Conservation (phyloP, 2,113 vertebrate species). For the Campylomormyrus numenius region DNA sequence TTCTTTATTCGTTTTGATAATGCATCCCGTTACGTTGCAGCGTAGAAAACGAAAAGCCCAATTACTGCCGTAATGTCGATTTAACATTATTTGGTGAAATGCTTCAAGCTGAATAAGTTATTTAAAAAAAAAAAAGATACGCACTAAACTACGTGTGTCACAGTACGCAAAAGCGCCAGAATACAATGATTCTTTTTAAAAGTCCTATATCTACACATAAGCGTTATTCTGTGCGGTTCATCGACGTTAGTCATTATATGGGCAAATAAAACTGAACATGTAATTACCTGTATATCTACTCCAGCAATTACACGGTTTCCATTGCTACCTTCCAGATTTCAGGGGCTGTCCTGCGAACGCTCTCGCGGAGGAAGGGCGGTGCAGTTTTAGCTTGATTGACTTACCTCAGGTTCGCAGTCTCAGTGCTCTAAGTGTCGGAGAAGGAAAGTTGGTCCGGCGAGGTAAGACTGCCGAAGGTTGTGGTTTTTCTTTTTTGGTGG, state of each 20-base stretch:
- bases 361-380: background rate
- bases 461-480: background rate
- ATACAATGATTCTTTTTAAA: background rate
- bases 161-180: background rate
- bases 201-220: background rate
- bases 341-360: background rate
- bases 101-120: background rate
- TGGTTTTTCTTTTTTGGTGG: background rate
- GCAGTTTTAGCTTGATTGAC: background rate
- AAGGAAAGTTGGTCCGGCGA: background rate
- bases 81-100: background rate
- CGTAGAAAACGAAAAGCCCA: background rate
- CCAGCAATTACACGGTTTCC: background rate
- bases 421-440: background rate
- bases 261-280: background rate
- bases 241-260: background rate
- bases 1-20: background rate
- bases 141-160: background rate
- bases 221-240: background rate
- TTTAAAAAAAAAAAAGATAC: background rate
- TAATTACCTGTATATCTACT: background rate
- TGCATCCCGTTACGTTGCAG: background rate
- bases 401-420: background rate
- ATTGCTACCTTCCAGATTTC: background rate
- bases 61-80: background rate